These are phyloP conservation scores for Tachyglossus aculeatus DNA, from an alignment of 2,797 vertebrate genomes.

Conservation along the genomic window DNA sequence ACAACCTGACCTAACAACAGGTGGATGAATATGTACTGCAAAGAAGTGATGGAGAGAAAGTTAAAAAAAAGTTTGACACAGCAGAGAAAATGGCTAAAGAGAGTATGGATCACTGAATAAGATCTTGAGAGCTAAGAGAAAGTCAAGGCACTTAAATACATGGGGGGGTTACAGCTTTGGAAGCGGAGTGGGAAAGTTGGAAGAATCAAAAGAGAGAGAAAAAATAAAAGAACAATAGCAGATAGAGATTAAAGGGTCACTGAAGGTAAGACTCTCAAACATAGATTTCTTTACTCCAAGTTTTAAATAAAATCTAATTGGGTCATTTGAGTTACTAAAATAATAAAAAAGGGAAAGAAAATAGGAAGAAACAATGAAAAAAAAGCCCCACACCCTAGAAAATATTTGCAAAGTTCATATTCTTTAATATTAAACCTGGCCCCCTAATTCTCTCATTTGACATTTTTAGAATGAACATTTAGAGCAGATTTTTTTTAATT, in stretches of 20 bases:
- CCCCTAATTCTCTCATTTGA: background rate
- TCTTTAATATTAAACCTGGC: background rate
- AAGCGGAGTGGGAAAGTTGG: background rate
- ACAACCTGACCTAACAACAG: slow-evolving; percentile 1
- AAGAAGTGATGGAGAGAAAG: slow-evolving; percentile 28
- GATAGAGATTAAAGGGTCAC: background rate
- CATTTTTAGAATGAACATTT: background rate
- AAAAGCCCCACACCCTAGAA: background rate
- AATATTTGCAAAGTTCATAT: too few species aligned
- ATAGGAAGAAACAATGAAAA: background rate
- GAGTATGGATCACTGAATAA: background rate
- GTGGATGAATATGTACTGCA: too few species aligned
- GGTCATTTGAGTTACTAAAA: background rate
- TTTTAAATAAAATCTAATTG: slow-evolving; percentile 5
- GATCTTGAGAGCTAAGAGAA: background rate
- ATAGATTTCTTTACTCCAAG: slow-evolving; percentile 1
- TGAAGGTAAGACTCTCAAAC: slow-evolving; percentile 8
- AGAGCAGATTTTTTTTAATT: background rate
- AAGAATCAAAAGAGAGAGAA: background rate
- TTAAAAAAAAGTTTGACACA: background rate
- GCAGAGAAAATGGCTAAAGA: slow-evolving; percentile 35
- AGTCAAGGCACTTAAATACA: background rate
- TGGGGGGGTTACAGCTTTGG: background rate
- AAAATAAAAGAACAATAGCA: background rate
- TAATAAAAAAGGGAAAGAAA: slow-evolving; percentile 12